Percentiles rank a stretch among this genome's conserved stretches.
These are phyloP conservation scores for Corythornis madagascariensis DNA, from an alignment of 2,113 vertebrate species.

Conservation along the genomic window DNA sequence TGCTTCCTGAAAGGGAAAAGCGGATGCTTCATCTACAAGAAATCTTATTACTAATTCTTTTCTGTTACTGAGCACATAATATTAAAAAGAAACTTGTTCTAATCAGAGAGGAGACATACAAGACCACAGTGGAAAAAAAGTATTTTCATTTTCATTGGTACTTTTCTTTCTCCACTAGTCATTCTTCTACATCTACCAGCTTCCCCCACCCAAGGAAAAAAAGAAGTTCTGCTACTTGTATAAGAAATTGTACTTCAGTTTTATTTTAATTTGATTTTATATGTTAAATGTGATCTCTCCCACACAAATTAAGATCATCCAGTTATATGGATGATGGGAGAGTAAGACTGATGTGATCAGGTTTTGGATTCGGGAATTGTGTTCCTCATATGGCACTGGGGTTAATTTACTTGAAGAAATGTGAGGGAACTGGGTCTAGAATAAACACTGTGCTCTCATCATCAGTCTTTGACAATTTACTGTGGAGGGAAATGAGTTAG, in stretches of 20 bases:
- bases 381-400: not conserved
- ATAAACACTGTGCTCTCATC: not conserved
- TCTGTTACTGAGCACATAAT: slow-evolving; percentile 13
- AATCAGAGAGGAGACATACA: not conserved
- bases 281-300: not conserved
- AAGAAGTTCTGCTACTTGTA: not conserved
- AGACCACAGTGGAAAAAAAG: not conserved
- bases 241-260: not conserved
- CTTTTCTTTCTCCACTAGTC: rapidly evolving
- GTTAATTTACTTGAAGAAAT: not conserved
- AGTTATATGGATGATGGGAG: not conserved
- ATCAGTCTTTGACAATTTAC: slow-evolving; percentile 1
- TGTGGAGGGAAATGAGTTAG: not conserved
- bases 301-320: not conserved
- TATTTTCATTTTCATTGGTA: not conserved
- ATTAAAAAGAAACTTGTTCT: not conserved
- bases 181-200: not conserved
- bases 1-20: slow-evolving; percentile 45
- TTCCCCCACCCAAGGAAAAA: too few species aligned
- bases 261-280: not conserved
- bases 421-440: not conserved
- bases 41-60: not conserved
- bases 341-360: not conserved
- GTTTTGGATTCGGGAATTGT: not conserved
- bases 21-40: not conserved